These are phyloP conservation scores for Crypturellus undulatus DNA, from an alignment of 2,113 vertebrate genomes.

Conservation along the genomic window DNA sequence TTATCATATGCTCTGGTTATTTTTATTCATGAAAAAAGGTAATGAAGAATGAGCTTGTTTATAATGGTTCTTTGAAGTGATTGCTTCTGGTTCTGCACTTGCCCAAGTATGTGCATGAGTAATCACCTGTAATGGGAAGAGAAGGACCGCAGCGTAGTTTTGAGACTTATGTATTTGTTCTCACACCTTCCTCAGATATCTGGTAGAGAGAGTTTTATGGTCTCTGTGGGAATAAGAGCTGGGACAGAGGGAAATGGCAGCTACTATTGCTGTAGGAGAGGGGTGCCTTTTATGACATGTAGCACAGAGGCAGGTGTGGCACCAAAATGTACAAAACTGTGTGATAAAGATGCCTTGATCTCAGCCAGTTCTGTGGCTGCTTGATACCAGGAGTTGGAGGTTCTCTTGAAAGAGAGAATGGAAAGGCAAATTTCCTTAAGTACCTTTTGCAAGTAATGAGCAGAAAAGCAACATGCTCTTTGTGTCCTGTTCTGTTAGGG, in stretches of 20 bases:
- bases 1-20: background rate
- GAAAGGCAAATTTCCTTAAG: background rate
- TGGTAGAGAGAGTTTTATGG: background rate
- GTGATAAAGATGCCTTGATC: background rate
- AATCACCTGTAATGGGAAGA: background rate
- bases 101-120: background rate
- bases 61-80: background rate
- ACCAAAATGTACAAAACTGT: background rate
- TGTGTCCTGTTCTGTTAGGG: background rate
- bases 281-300: background rate
- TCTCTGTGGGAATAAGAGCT: background rate
- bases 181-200: background rate
- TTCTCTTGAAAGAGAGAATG: background rate
- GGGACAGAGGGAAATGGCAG: background rate
- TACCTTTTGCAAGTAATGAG: background rate
- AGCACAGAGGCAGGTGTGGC: background rate
- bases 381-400: background rate
- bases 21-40: slow-evolving; percentile 12
- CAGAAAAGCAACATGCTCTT: background rate
- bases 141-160: background rate
- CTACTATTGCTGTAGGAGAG: background rate
- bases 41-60: background rate
- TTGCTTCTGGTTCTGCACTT: slow-evolving; percentile 3
- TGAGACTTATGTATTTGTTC: background rate
- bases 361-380: background rate